Percentiles rank a stretch among this genome's conserved stretches.
phyloP scores from a whole-genome alignment of 1,140 invertebrate genomes.

The Venturia canescens region DNA sequence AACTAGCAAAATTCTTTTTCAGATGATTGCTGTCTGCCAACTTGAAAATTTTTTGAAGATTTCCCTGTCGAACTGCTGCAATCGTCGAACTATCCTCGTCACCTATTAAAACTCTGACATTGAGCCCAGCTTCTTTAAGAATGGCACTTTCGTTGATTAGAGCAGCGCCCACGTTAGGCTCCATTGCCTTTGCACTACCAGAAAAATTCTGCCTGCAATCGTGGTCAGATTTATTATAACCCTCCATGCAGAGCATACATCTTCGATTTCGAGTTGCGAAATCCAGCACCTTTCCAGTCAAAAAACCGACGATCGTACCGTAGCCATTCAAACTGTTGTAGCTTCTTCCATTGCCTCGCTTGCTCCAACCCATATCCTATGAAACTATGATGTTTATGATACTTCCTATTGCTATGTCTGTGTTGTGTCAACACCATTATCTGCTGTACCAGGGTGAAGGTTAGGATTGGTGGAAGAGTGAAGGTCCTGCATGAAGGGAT shows the following conservation, averaged over 20 bases:
- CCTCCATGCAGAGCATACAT: constrained; percentile 42
- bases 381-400: too few relatives aligned
- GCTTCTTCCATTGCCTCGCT: constrained; percentile 53
- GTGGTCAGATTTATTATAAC: constrained; percentile 5
- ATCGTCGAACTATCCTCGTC: constrained; percentile 14
- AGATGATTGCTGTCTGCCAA: constrained; percentile 3
- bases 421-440: not conserved
- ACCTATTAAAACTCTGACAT: constrained; percentile 4
- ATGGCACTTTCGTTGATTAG: constrained; percentile 16
- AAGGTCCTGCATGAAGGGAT: constrained; percentile 3
- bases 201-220: not conserved
- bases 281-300: constrained; percentile 51
- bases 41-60: not conserved
- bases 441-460: not conserved
- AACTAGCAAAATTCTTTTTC: constrained; percentile 3
- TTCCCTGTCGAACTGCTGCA: constrained; percentile 10
- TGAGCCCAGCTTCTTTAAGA: constrained; percentile 5
- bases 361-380: constrained; percentile 54
- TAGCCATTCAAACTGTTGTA: too few relatives aligned
- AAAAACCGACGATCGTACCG: constrained; percentile 53
- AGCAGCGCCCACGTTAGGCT: constrained; percentile 4
- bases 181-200: too few relatives aligned
- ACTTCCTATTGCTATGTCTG: not conserved
- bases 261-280: constrained; percentile 53
- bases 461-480: not conserved